phyloP scores from a whole-genome alignment of 2,113 vertebrate genomes.

The Cyanocitta stelleri region DNA sequence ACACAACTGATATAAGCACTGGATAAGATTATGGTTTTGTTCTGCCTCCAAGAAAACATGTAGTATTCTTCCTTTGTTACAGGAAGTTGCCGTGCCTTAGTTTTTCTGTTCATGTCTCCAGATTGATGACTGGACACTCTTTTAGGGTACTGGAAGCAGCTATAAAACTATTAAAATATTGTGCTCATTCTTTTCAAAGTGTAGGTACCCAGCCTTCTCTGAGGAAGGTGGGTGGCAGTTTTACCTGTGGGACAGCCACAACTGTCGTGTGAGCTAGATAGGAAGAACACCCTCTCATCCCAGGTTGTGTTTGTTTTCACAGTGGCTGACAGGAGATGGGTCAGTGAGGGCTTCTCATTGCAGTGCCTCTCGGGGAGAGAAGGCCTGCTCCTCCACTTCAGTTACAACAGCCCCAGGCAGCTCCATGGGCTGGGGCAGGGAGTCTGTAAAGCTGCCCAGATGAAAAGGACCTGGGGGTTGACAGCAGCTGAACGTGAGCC shows the following conservation, averaged over 20 bases:
- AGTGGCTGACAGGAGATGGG: neutral
- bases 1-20: neutral
- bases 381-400: too few relatives aligned
- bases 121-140: neutral
- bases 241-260: neutral
- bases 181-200: neutral
- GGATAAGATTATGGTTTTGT: slow-evolving; percentile 6
- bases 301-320: neutral
- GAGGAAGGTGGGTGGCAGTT: accelerated
- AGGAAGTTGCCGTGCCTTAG: neutral
- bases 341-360: neutral
- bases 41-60: neutral
- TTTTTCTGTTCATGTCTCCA: neutral
- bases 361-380: too few relatives aligned
- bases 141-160: neutral
- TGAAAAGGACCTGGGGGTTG: neutral
- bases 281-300: accelerated
- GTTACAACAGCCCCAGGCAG: neutral
- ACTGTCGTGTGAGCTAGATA: accelerated
- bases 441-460: neutral
- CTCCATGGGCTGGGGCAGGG: neutral
- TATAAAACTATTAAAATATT: neutral
- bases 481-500: neutral
- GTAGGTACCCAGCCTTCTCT: too few relatives aligned
- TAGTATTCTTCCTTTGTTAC: neutral